Base-by-base conservation (phyloP, 2,888 invertebrate genomes). In the Eumacrocentrus americanus region DNA sequence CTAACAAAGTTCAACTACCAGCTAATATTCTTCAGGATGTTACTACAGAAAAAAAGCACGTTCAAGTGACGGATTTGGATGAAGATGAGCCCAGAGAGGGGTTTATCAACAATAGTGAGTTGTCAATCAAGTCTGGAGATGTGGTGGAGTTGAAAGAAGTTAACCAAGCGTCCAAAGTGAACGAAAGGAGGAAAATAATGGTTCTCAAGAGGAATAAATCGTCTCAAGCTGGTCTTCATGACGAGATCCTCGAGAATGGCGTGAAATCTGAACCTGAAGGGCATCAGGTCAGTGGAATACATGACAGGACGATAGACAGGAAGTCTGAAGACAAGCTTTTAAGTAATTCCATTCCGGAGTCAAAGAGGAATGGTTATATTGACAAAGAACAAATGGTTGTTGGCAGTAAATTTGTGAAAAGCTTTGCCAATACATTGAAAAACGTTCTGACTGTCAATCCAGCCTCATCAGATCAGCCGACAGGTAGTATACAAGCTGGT, bases 61-160 rank as follows among this genome's bases (percentile, higher is more conserved):
- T 71, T 0, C 74, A 72, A 35, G 67, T 72, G 2, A 75, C 72
- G 9, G 72, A 74, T 63, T 59, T 72, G 9, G 72, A 73, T 50
- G 74, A 76, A 9, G 72, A 72, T 34, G 64, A 67, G 7, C 18
- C 47, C 2, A 62, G 22, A 57, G 54, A 53, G 29, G 54, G 61
- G 46, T 51, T 55, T 56, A 59, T 63, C 51, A 53, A 57, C 47
- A 59, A 61, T 51, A 51, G 52, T 59, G 62, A 57, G 42, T 52
- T 38, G 18, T 42, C 56, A 34, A 59, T 52, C 47, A 61, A 52
- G 9, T 9, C 47, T 18, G 62, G 63, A 34, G 60, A 63, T n/a
- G 22, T 46, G 9, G 48, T 52, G 0, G 66, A 63, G 2, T 16
- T 37, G 11, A 18, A 37, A 58, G 58, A 59, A 52, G 56, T 54